Percentiles rank a stretch among this genome's conserved stretches.
phyloP scores from a whole-genome alignment of 1,140 invertebrate genomes.

The Rhagoletis pomonella region DNA sequence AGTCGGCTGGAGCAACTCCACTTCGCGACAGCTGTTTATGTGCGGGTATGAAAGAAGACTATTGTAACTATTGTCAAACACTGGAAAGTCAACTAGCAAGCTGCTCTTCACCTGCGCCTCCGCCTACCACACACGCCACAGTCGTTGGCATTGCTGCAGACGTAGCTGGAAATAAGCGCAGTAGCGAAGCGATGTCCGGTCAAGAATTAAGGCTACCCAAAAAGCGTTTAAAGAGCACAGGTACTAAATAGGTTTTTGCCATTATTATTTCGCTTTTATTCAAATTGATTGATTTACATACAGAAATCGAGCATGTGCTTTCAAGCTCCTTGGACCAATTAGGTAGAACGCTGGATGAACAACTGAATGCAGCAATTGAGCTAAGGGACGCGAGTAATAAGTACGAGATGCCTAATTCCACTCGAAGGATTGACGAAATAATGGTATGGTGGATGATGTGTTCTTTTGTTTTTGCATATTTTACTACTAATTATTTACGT shows the following conservation, averaged over 20 bases:
- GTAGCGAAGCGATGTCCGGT: background rate
- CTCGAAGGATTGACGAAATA: conserved; percentile 66
- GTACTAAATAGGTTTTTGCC: conserved; percentile 54
- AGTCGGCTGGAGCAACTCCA: background rate
- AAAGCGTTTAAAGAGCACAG: conserved; percentile 64
- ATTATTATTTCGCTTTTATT: background rate
- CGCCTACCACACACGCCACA: background rate
- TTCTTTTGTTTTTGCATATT: background rate
- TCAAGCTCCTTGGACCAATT: conserved; percentile 66
- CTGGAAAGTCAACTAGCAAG: background rate
- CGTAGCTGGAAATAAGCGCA: background rate
- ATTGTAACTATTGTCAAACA: background rate
- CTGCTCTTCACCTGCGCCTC: background rate
- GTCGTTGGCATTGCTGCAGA: background rate
- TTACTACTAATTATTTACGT: background rate
- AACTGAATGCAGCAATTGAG: conserved; percentile 66
- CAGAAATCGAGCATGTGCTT: conserved; percentile 67
- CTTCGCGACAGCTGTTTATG: background rate
- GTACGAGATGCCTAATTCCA: conserved; percentile 64
- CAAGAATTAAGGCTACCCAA: conserved; percentile 58
- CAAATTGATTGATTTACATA: background rate
- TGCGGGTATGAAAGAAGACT: background rate
- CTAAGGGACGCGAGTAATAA: conserved; percentile 65
- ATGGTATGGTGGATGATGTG: conserved; percentile 60
- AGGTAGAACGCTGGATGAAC: conserved; percentile 63